These are phyloP conservation scores for Austrolebias charrua DNA, from an alignment of 2,797 vertebrate species.

Conservation along the genomic window DNA sequence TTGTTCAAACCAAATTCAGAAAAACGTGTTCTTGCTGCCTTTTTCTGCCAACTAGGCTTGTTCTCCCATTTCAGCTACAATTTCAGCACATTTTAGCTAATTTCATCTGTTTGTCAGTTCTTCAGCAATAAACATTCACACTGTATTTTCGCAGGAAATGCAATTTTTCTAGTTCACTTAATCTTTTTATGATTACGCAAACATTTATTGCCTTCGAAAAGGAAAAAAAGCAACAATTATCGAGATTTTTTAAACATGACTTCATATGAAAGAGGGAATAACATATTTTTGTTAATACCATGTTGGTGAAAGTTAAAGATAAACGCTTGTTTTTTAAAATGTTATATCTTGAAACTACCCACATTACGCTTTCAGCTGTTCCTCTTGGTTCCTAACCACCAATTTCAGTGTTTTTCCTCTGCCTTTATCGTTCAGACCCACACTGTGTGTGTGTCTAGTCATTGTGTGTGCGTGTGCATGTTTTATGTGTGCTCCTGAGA, in stretches of 20 bases:
- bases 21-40: too few relatives aligned
- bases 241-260: background rate
- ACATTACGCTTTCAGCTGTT: background rate
- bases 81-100: too few relatives aligned
- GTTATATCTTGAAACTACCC: conserved; percentile 7
- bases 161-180: too few relatives aligned
- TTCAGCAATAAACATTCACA: too few relatives aligned
- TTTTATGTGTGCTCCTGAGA: conserved; percentile 50
- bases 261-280: background rate
- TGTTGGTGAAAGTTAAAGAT: background rate
- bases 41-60: too few relatives aligned
- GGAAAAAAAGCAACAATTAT: background rate
- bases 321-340: conserved; percentile 17
- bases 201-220: background rate
- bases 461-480: conserved; percentile 25
- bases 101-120: too few relatives aligned
- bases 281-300: background rate
- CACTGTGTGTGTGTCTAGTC: conserved; percentile 2
- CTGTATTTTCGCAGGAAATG: too few relatives aligned
- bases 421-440: conserved; percentile 30
- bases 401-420: conserved; percentile 26
- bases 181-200: too few relatives aligned
- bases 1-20: too few relatives aligned
- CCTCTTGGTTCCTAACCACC: conserved; percentile 24
- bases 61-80: too few relatives aligned